Evolutionary conservation across 1,140 invertebrate genomes (phyloP).

Genomic region (Chymomyza costata): DNA sequence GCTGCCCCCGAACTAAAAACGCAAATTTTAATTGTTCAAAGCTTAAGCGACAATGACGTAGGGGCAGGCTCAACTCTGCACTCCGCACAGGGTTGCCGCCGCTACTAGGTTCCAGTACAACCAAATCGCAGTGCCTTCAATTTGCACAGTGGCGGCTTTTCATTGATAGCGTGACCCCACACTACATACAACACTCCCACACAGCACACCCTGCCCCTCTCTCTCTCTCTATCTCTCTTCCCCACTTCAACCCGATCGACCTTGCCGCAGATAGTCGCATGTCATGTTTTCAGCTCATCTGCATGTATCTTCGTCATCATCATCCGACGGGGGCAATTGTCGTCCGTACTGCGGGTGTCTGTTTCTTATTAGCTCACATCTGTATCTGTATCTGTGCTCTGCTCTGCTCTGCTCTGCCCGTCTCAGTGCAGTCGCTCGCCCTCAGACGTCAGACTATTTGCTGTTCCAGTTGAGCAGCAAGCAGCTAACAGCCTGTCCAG

Average conservation of each 20-base stretch:
- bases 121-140: conserved; percentile 65
- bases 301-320: conserved; percentile 65
- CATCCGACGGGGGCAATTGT: conserved; percentile 45
- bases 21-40: conserved; percentile 66
- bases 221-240: neutral
- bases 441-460: neutral
- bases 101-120: neutral
- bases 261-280: too few species aligned
- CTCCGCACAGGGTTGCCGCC: conserved; percentile 5
- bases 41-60: conserved; percentile 50
- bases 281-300: conserved; percentile 51
- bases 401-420: neutral
- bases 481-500: neutral
- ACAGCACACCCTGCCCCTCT: neutral
- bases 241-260: too few species aligned
- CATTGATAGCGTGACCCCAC: conserved; percentile 57
- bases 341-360: conserved; percentile 58
- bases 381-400: conserved; percentile 32
- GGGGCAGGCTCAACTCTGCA: conserved; percentile 13
- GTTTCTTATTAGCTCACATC: conserved; percentile 60
- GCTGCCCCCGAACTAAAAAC: too few species aligned
- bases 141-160: conserved; percentile 47
- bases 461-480: neutral
- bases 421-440: neutral
- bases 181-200: conserved; percentile 4